Percentiles rank a stretch among this genome's conserved stretches.
These are phyloP conservation scores for Cephonodes hylas DNA, from an alignment of 2,888 invertebrate species.

Conservation along the genomic window DNA sequence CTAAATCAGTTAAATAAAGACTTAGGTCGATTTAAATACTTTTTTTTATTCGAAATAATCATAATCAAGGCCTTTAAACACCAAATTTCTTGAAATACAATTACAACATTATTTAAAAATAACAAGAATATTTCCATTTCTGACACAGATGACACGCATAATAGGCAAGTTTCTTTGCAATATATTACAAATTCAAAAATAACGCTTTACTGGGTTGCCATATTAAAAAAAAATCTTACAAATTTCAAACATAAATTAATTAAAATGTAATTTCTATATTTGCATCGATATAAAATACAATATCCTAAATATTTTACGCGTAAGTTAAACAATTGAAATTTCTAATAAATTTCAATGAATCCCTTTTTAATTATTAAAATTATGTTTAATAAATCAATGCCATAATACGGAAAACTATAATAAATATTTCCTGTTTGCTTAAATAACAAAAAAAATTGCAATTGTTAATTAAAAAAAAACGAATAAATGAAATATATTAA, in stretches of 20 bases:
- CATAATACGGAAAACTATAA: too few relatives aligned
- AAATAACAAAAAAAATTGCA: not conserved
- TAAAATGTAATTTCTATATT: not conserved
- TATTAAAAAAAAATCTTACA: not conserved
- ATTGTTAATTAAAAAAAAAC: too few relatives aligned
- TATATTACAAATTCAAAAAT: not conserved
- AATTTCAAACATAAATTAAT: not conserved
- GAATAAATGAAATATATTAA: too few relatives aligned
- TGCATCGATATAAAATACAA: not conserved
- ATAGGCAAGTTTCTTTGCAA: not conserved
- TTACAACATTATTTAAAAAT: not conserved
- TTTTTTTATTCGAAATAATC: too few relatives aligned
- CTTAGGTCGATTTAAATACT: too few relatives aligned
- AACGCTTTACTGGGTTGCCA: not conserved
- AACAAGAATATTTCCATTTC: not conserved
- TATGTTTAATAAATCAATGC: not conserved
- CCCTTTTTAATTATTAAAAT: not conserved
- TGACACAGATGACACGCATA: not conserved
- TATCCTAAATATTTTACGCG: not conserved
- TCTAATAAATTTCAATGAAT: not conserved
- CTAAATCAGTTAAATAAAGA: too few relatives aligned
- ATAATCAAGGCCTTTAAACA: not conserved
- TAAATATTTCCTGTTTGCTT: not conserved
- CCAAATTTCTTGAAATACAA: not conserved
- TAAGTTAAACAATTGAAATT: not conserved